phyloP scores from a whole-genome alignment of 2,113 vertebrate species.

The Callopanchax toddi region DNA sequence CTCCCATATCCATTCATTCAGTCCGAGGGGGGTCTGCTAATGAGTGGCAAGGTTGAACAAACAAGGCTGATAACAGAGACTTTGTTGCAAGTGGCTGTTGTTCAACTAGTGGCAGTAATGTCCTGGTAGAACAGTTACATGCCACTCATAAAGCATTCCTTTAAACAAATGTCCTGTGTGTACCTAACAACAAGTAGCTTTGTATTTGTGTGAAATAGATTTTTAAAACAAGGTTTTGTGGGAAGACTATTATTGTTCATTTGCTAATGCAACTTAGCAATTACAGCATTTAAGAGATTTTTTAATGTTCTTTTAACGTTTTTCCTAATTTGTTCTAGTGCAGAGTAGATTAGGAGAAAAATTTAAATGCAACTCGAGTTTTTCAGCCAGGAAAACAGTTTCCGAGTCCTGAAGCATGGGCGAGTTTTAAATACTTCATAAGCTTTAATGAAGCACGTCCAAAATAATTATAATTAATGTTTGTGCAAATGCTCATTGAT shows the following conservation, averaged over 20 bases:
- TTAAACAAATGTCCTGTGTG: slow-evolving; percentile 8
- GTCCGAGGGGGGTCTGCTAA: slow-evolving; percentile 69
- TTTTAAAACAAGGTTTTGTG: not conserved
- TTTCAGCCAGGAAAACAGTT: not conserved
- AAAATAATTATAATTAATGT: no score
- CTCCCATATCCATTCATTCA: slow-evolving; percentile 49
- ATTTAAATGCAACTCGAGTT: slow-evolving; percentile 1
- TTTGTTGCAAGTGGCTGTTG: slow-evolving; percentile 58
- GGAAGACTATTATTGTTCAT: not conserved
- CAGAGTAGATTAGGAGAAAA: not conserved
- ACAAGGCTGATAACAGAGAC: slow-evolving; percentile 63
- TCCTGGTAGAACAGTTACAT: slow-evolving; percentile 23
- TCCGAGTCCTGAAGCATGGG: no score
- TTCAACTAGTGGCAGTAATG: slow-evolving; percentile 55
- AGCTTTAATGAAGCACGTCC: not conserved
- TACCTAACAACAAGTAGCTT: slow-evolving; percentile 3
- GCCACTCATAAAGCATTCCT: slow-evolving; percentile 20
- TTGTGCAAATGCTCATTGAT: not conserved
- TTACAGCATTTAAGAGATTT: slow-evolving; percentile 1
- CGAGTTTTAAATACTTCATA: no score
- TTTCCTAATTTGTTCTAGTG: not conserved
- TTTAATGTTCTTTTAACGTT: not conserved
- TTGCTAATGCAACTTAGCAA: not conserved
- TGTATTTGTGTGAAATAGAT: slow-evolving; percentile 19
- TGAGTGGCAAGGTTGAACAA: slow-evolving; percentile 73